A percentile compares a stretch with the other conserved stretches of the same genome.
Evolutionary conservation across 2,113 vertebrate genomes (phyloP).

Genomic region (Eretmochelys imbricata): DNA sequence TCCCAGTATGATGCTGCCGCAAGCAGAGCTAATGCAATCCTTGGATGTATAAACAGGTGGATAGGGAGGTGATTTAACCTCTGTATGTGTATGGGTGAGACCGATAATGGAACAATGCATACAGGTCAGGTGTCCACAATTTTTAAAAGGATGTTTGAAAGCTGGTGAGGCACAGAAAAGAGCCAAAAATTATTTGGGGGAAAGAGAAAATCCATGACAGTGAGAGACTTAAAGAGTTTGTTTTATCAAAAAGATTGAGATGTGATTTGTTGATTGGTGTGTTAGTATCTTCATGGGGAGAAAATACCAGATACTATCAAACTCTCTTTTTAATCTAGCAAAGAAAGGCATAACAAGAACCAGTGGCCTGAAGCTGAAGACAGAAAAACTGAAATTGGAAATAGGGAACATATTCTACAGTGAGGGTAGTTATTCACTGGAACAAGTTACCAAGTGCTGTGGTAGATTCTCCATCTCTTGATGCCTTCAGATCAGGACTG

Average conservation of each 20-base stretch:
- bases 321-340: neutral
- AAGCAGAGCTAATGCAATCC: neutral
- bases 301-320: neutral
- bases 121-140: neutral
- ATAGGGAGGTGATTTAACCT: neutral
- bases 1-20: fast-evolving
- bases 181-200: neutral
- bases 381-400: neutral
- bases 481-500: no score
- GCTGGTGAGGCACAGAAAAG: neutral
- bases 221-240: neutral
- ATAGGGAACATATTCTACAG: neutral
- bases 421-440: neutral
- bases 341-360: neutral
- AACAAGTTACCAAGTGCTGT: neutral
- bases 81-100: neutral
- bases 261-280: neutral
- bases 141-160: neutral
- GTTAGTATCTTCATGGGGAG: neutral
- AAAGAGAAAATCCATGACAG: neutral
- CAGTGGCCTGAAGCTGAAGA: neutral
- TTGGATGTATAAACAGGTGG: neutral
- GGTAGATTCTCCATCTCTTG: neutral
- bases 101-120: neutral
- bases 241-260: neutral